Evolutionary conservation across 2,113 vertebrate genomes (phyloP).

Genomic region (Triplophysa dalaica): DNA sequence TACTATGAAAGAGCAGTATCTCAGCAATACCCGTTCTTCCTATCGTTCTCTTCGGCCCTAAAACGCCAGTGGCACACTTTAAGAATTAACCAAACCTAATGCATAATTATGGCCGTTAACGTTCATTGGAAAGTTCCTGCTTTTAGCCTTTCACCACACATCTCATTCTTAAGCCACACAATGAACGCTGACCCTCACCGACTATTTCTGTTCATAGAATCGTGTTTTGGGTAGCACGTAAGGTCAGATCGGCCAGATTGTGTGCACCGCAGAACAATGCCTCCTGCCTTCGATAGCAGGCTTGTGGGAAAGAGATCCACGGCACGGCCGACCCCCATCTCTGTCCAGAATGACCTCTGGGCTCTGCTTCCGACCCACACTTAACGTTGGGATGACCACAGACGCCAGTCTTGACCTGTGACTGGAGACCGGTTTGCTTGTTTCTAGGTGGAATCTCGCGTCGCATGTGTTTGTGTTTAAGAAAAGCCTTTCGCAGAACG

Average conservation of each 20-base stretch:
- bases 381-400: slow-evolving; percentile 41
- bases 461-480: slow-evolving; percentile 15
- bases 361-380: slow-evolving; percentile 38
- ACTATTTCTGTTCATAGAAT: slow-evolving; percentile 4
- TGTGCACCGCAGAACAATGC: not conserved
- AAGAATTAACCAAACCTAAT: no score
- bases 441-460: slow-evolving; percentile 27
- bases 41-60: no score
- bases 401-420: not conserved
- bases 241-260: not conserved
- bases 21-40: no score
- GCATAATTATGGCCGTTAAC: no score
- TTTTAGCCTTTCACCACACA: no score
- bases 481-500: not conserved
- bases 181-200: no score
- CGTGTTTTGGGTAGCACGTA: slow-evolving; percentile 23
- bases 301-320: slow-evolving; percentile 22
- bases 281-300: not conserved
- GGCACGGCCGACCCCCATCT: not conserved
- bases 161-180: no score
- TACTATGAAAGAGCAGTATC: no score
- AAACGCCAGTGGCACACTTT: no score
- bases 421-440: slow-evolving; percentile 20
- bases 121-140: no score
- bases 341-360: slow-evolving; percentile 2